Evolutionary conservation across 2,113 vertebrate genomes (phyloP), one percentile per base, ranked within the genome.

Genomic region (Labeo rohita): DNA sequence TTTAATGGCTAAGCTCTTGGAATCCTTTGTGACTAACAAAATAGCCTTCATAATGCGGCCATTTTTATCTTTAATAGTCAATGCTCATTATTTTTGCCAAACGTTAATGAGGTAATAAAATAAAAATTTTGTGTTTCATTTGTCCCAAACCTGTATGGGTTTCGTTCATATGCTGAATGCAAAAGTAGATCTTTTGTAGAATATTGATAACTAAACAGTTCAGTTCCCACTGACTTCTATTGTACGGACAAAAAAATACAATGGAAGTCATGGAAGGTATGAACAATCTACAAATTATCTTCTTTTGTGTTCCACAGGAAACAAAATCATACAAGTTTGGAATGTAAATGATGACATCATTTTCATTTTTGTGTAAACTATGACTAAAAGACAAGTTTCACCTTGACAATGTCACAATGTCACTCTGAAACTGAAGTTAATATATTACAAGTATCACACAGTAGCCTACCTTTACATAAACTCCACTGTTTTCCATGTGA

Each of bases 391-490:
- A 72, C 52, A 43, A n/a, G 23, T 39, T 74, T 23, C 28, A 2
- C 5, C 16, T 39, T 28, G 76, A 34, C 28, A 78, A 59, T 21
- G 16, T 66, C 8, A 45, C 39, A 74, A 74, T 47, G 50, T 56
- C 75, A 78, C 50, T 28, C 16, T 56, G 3, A 18, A 36, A 18
- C 4, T 50, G 3, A 61, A 83, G 45, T 66, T 56, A 39, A 68
- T 66, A 78, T 18, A 11, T 28, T 15, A 73, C 12, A 56, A 45
- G 12, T 8, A 74, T 59, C 21, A 36, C 7, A n/a, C 21, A 36
- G 9, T 76, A 63, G 21, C 90, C 91, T 73, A 95, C 94, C 92
- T 94, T 94, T n/a, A 95, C 94, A 70, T 95, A 95, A 84, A 94
- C 94, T 43, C 92, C 92, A 8, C 86, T 68, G 80, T 88, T 79